These are phyloP conservation scores for Alloscopus bannaensis DNA, from an alignment of 2,888 invertebrate species.

Conservation along the genomic window DNA sequence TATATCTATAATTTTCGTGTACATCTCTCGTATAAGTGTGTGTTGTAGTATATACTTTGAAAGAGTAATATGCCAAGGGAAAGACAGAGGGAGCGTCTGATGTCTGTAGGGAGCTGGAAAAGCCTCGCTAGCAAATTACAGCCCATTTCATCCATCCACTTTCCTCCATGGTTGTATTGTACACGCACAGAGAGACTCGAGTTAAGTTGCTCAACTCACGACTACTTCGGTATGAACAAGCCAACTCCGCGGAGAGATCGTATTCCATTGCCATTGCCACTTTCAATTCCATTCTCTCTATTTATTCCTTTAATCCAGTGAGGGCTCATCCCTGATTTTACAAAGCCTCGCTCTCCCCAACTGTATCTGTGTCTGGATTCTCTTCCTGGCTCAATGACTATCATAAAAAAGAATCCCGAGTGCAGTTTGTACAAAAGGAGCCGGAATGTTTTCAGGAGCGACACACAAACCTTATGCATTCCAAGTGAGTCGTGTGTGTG, in stretches of 20 bases:
- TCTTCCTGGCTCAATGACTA: background rate
- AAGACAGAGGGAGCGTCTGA: conserved; percentile 52
- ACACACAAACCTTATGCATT: background rate
- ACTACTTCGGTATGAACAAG: background rate
- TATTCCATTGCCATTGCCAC: background rate
- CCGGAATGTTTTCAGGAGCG: background rate
- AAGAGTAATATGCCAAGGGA: conserved; percentile 12
- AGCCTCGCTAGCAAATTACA: background rate
- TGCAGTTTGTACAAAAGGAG: too few relatives aligned
- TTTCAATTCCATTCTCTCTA: conserved; percentile 8
- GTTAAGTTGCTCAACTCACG: background rate
- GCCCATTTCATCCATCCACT: background rate
- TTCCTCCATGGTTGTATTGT: background rate
- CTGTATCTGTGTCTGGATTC: too few relatives aligned
- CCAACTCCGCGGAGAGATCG: background rate
- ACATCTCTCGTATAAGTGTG: conserved; percentile 4
- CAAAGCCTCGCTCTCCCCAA: too few relatives aligned
- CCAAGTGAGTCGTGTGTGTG: background rate
- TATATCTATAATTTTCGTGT: too few relatives aligned
- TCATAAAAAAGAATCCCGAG: too few relatives aligned
- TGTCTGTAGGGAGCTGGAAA: conserved; percentile 47
- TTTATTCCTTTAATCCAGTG: background rate
- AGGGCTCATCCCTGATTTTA: conserved; percentile 17
- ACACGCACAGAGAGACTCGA: too few relatives aligned
- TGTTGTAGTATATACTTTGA: too few relatives aligned